phyloP scores from a whole-genome alignment of 2,113 vertebrate species.

The Paradoxurus hermaphroditus region DNA sequence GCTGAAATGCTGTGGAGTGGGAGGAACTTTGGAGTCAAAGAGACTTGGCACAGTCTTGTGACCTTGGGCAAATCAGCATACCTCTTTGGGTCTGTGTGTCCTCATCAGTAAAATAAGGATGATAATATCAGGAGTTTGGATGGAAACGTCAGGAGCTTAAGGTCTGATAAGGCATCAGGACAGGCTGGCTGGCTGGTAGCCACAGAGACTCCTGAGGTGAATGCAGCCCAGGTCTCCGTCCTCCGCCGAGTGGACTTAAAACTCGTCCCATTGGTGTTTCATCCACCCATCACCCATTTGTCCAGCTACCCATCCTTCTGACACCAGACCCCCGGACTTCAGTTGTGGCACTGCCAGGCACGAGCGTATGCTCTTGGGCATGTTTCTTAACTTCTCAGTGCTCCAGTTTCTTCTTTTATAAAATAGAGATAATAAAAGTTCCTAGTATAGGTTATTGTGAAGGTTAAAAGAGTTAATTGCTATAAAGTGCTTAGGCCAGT shows the following conservation, averaged over 20 bases:
- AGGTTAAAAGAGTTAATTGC: neutral
- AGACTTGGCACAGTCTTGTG: neutral
- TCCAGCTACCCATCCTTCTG: neutral
- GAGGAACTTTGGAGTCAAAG: neutral
- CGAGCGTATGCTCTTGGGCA: neutral
- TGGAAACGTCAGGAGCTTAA: constrained; percentile 1
- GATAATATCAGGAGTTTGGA: constrained; percentile 40
- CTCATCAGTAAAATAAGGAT: constrained; percentile 5
- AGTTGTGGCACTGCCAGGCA: neutral
- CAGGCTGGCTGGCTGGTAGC: neutral
- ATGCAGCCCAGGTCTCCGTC: neutral
- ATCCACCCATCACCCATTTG: neutral
- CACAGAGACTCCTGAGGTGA: neutral
- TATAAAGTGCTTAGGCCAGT: neutral
- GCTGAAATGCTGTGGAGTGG: neutral
- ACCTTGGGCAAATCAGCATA: neutral
- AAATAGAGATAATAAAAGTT: neutral
- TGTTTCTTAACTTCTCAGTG: neutral
- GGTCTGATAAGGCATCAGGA: constrained; percentile 15
- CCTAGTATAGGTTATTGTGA: constrained; percentile 7
- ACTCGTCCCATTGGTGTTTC: neutral
- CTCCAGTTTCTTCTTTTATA: neutral
- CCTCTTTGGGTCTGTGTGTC: neutral
- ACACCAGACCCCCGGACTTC: neutral
- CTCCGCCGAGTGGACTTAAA: neutral